phyloP scores from a whole-genome alignment of 2,113 vertebrate genomes.

The Pongo abelii region DNA sequence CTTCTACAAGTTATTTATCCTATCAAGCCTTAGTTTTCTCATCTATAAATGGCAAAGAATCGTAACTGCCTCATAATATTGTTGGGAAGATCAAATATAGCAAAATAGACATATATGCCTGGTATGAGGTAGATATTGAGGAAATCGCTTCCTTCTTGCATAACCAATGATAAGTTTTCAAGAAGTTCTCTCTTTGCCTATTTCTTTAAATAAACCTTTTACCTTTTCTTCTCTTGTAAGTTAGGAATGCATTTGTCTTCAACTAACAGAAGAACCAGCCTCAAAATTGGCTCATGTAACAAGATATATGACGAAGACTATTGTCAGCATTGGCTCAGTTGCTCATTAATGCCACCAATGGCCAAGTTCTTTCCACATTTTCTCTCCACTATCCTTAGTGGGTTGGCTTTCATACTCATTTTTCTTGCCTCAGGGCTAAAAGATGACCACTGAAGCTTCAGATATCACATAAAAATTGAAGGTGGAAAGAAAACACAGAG shows the following conservation, averaged over 20 bases:
- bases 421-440: neutral
- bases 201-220: neutral
- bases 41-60: neutral
- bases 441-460: neutral
- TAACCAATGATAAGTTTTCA: neutral
- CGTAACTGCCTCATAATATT: neutral
- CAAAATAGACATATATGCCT: neutral
- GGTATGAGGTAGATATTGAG: neutral
- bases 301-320: neutral
- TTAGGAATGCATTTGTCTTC: conserved; percentile 10
- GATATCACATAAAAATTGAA: neutral
- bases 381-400: neutral
- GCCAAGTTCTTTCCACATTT: neutral
- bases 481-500: neutral
- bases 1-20: neutral
- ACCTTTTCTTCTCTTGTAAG: neutral
- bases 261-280: neutral
- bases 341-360: neutral
- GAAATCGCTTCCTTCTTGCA: neutral
- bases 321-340: neutral
- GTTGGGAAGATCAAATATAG: neutral
- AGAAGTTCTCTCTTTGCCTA: neutral
- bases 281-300: neutral
- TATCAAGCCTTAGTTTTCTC: neutral
- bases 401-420: neutral